Evolutionary conservation across 1,140 invertebrate genomes (phyloP).

Genomic region (Tetraneura akinire): DNA sequence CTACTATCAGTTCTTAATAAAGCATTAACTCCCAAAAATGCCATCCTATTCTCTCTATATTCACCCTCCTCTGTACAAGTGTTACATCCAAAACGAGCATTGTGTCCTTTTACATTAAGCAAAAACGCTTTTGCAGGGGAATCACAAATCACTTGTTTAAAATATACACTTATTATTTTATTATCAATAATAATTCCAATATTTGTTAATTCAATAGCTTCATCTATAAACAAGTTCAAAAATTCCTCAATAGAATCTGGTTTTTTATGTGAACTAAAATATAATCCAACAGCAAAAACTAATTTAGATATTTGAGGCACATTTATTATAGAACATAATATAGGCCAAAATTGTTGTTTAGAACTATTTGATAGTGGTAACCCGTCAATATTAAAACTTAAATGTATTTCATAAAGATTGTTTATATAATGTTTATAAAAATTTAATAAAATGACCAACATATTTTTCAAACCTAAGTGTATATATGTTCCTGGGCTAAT

Average conservation of each 20-base stretch:
- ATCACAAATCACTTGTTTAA: too few relatives aligned
- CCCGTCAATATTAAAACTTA: not conserved
- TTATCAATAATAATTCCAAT: not conserved
- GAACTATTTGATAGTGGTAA: not conserved
- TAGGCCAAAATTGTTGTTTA: not conserved
- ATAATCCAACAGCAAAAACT: not conserved
- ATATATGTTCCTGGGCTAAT: not conserved
- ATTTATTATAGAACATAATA: not conserved
- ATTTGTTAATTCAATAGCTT: not conserved
- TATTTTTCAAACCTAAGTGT: slow-evolving; percentile 11
- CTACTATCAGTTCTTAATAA: too few relatives aligned
- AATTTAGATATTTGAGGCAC: not conserved
- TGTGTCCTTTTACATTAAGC: too few relatives aligned
- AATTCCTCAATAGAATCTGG: not conserved
- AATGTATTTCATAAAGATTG: not conserved
- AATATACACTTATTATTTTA: not conserved
- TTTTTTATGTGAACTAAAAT: not conserved
- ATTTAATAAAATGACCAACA: too few relatives aligned
- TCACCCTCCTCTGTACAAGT: too few relatives aligned
- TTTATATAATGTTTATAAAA: not conserved
- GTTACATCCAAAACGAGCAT: not conserved
- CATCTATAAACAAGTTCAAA: not conserved
- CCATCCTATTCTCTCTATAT: too few relatives aligned
- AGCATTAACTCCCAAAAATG: too few relatives aligned
- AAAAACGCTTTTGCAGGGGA: too few relatives aligned